A percentile compares a stretch with the other conserved stretches of the same genome.
These are phyloP conservation scores for Clarias fuscus DNA, from an alignment of 2,797 vertebrate species.

Conservation along the genomic window DNA sequence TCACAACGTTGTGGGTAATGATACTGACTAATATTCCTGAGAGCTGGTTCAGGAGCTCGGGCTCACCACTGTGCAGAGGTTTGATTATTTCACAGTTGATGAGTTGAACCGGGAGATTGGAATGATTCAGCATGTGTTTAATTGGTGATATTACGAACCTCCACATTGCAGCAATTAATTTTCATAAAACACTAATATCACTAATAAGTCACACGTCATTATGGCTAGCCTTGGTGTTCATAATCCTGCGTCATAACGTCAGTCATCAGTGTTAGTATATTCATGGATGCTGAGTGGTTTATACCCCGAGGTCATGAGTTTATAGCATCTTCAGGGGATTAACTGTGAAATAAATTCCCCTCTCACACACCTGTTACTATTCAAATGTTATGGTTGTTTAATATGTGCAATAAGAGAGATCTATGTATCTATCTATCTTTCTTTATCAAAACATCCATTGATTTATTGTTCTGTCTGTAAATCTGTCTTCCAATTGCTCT, in stretches of 20 bases:
- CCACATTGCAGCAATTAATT: not conserved
- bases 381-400: not conserved
- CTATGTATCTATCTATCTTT: not conserved
- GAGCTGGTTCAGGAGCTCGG: not conserved
- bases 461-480: not conserved
- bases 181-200: not conserved
- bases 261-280: not conserved
- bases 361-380: not conserved
- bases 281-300: not conserved
- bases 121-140: not conserved
- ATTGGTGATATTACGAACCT: not conserved
- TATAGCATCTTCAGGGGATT: not conserved
- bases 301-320: not conserved
- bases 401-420: not conserved
- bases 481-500: not conserved
- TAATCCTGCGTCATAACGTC: not conserved
- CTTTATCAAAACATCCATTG: too few relatives aligned
- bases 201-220: not conserved
- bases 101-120: not conserved
- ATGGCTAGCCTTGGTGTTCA: not conserved
- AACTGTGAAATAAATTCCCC: not conserved
- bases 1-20: not conserved
- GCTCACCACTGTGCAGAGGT: not conserved
- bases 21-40: not conserved
- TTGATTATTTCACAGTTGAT: not conserved